Evolutionary conservation across 2,797 vertebrate species (phyloP), one percentile per base, ranked within the genome.

Genomic region (Hippoglossus hippoglossus): DNA sequence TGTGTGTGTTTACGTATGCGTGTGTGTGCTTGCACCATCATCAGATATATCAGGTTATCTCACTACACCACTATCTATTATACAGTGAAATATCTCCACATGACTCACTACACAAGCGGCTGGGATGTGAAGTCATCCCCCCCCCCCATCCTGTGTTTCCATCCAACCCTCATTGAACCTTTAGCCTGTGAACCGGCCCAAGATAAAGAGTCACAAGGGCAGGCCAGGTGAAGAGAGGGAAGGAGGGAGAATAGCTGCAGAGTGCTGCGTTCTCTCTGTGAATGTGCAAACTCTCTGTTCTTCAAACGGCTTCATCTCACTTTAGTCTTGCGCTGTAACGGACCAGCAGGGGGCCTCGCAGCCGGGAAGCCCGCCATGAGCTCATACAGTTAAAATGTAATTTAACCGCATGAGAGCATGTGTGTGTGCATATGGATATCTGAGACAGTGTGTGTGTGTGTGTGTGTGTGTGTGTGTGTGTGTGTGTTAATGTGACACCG

Each of bases 41-140:
- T 85, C 73, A 83, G 80, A 82, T 81, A 87, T 74, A 89, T 77
- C 83, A 79, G 83, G 80, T 91, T 90, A 91, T 93, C 85, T 88
- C 70, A 77, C 84, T 78, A 77, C 69, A 82, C 62, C 72, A 9
- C 69, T 73, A 87, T 89, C 73, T 87, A 83, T 91, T 87, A 85
- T 41, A 62, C 34, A 67, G 75, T 82, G 77, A 89, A 88, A 91
- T 77, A 82, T 79, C 80, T 80, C 49, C 46, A 68, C 63, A 70
- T 88, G 88, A 87, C 60, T 84, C 82, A 78, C 51, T 73, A 73
- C 66, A 75, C 54, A 13, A 76, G 74, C 13, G 8, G 53, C 54
- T 28, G 66, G 24, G 66, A 80, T 63, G 71, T 49, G 44, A 71
- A 79, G 58, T 69, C 77, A 51, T 31, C 26, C 53, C 6, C 50